Conservation (phyloP, 2,888 invertebrate species). For the Hirtodrosophila trivittata region DNA sequence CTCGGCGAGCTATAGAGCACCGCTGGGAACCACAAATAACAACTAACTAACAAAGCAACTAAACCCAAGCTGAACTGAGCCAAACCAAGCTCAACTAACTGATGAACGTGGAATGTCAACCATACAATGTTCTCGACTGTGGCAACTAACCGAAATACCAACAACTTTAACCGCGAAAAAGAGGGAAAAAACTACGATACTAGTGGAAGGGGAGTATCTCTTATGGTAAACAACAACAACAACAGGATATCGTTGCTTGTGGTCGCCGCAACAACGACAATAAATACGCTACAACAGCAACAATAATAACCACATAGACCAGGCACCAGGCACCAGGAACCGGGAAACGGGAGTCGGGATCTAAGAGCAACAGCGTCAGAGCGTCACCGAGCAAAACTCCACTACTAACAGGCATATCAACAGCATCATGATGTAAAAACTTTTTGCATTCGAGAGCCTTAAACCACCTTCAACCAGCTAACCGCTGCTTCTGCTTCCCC, state of each 20-base stretch:
- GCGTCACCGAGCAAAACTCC: conserved; percentile 29
- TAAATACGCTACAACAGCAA: conserved; percentile 64
- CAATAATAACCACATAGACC: conserved; percentile 14
- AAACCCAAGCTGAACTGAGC: conserved; percentile 26
- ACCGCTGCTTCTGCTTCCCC: conserved; percentile 10
- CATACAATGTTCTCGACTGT: conserved; percentile 29
- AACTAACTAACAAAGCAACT: conserved; percentile 48
- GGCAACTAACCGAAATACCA: conserved; percentile 57
- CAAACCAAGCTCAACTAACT: conserved; percentile 47
- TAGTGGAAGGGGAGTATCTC: conserved; percentile 15
- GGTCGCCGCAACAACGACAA: conserved; percentile 66
- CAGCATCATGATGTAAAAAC: conserved; percentile 80
- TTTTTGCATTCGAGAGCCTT: conserved; percentile 61
- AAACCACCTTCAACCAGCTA: conserved; percentile 53
- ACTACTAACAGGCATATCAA: conserved; percentile 67
- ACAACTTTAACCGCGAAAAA: conserved; percentile 71
- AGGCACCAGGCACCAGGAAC: too few relatives aligned
- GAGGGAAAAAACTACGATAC: conserved; percentile 7
- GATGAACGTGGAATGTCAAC: conserved; percentile 57
- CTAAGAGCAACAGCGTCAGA: conserved; percentile 3
- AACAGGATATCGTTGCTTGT: conserved; percentile 48
- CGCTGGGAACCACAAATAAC: conserved; percentile 71
- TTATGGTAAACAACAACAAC: conserved; percentile 28
- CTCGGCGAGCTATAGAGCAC: conserved; percentile 60
- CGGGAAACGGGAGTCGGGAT: conserved; percentile 26